Percentiles rank a stretch among this genome's conserved stretches.
Evolutionary conservation across 64 coral and sea anemone genomes (phyloP).

Genomic region (Platygyra sinensis): DNA sequence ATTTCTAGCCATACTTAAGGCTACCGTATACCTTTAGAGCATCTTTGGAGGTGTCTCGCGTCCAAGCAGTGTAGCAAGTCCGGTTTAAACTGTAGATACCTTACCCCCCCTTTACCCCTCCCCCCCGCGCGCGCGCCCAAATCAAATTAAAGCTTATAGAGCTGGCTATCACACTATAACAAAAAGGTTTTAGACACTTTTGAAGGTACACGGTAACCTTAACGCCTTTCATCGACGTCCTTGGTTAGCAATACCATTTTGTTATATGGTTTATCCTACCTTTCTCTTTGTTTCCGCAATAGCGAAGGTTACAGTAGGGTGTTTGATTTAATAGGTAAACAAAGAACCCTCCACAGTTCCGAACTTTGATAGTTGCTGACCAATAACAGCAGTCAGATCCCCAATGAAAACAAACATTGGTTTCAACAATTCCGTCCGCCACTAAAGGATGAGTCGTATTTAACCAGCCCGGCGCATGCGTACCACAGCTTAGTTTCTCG

Average conservation of each 20-base stretch:
- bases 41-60: too few relatives aligned
- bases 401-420: conserved; percentile 24
- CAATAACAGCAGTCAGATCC: background rate
- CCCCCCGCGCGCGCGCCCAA: too few relatives aligned
- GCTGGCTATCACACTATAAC: too few relatives aligned
- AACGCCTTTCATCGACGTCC: too few relatives aligned
- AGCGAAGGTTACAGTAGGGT: background rate
- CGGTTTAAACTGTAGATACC: too few relatives aligned
- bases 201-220: too few relatives aligned
- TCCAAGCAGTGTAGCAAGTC: too few relatives aligned
- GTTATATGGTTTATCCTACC: background rate
- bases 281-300: background rate
- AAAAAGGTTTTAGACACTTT: too few relatives aligned
- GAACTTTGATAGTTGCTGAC: background rate
- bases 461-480: conserved; percentile 40
- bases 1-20: too few relatives aligned
- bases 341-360: conserved; percentile 13
- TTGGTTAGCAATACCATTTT: background rate
- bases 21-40: too few relatives aligned
- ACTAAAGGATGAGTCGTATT: background rate
- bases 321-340: background rate
- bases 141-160: too few relatives aligned
- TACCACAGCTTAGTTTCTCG: background rate
- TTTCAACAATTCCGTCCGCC: background rate
- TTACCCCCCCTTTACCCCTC: too few relatives aligned